Conservation (phyloP, 1,140 invertebrate species). For the Onthophagus taurus region DNA sequence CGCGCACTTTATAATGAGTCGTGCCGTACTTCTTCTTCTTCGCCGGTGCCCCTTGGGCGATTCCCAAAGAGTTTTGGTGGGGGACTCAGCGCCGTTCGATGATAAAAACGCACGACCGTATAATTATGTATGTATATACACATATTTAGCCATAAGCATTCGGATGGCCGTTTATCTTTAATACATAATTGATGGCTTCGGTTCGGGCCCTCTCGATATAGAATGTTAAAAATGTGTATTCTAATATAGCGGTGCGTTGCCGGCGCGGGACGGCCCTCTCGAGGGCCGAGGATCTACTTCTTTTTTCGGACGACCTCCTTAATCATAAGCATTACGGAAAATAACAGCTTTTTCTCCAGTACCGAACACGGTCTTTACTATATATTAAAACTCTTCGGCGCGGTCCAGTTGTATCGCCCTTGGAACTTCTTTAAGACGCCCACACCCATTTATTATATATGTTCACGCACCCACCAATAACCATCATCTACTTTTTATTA, state of each 20-base stretch:
- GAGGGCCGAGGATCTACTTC: too few relatives aligned
- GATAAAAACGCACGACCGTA: conserved; percentile 36
- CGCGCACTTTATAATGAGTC: too few relatives aligned
- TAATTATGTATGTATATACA: conserved; percentile 40
- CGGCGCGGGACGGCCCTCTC: too few relatives aligned
- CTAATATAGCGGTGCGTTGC: conserved; percentile 27
- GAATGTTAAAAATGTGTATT: conserved; percentile 38
- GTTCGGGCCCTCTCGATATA: conserved; percentile 34
- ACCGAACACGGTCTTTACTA: conserved; percentile 12
- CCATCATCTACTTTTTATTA: too few relatives aligned
- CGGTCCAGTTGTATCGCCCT: too few relatives aligned
- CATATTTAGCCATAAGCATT: conserved; percentile 40
- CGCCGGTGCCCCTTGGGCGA: conserved; percentile 19
- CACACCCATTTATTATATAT: too few relatives aligned
- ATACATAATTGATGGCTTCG: conserved; percentile 40
- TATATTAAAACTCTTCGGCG: too few relatives aligned
- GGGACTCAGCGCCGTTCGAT: conserved; percentile 30
- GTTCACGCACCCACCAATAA: too few relatives aligned
- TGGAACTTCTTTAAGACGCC: too few relatives aligned
- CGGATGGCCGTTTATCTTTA: conserved; percentile 39
- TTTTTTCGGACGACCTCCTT: conserved; percentile 1
- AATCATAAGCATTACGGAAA: conserved; percentile 12
- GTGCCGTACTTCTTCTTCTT: conserved; percentile 6
- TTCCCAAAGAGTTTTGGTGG: conserved; percentile 17
- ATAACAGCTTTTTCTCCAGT: conserved; percentile 11